Evolutionary conservation across 2,113 vertebrate species (phyloP).

Genomic region (Gobius niger): DNA sequence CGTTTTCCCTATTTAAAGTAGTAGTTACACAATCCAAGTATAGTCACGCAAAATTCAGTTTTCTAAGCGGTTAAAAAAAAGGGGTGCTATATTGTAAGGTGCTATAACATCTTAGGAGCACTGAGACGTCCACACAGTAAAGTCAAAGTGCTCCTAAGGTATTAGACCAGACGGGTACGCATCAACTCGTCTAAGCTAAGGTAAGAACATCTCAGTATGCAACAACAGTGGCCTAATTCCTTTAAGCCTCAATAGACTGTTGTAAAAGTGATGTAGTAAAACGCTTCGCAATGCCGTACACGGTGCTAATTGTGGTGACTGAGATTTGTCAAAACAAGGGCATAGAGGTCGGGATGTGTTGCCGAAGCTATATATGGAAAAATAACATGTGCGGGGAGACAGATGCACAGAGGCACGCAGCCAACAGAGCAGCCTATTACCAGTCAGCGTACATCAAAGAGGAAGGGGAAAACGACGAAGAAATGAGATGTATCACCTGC

Average conservation of each 20-base stretch:
- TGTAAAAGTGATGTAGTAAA: neutral
- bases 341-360: neutral
- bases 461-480: slow-evolving; percentile 5
- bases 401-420: slow-evolving; percentile 3
- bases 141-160: too few relatives aligned
- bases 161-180: too few relatives aligned
- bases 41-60: too few relatives aligned
- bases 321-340: slow-evolving; percentile 12
- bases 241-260: slow-evolving; percentile 20
- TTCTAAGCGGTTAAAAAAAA: too few relatives aligned
- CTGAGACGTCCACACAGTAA: too few relatives aligned
- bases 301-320: slow-evolving; percentile 1
- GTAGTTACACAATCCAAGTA: too few relatives aligned
- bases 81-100: too few relatives aligned
- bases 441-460: slow-evolving; percentile 3
- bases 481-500: slow-evolving; percentile 9
- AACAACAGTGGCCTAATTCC: too few relatives aligned
- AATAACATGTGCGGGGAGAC: slow-evolving; percentile 3
- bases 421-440: slow-evolving; percentile 6
- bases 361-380: slow-evolving; percentile 24
- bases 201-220: too few relatives aligned
- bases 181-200: too few relatives aligned
- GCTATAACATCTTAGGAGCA: too few relatives aligned
- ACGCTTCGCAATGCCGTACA: neutral
- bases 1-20: too few relatives aligned